Base-by-base conservation (phyloP, 2,888 invertebrate species). In the Andrena chrysosceles region DNA sequence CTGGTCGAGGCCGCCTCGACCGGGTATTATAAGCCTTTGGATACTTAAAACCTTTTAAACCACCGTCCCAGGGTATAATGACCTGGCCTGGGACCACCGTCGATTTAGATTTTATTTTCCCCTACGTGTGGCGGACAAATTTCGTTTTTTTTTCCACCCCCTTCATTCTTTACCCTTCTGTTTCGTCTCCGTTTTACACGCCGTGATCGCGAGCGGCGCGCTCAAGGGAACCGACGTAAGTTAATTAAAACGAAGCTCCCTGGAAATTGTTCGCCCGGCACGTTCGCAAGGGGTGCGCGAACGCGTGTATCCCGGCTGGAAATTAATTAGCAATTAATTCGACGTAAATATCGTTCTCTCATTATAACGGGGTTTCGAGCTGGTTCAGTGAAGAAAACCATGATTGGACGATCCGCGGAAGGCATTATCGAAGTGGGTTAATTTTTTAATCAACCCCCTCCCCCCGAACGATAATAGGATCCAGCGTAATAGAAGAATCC, bases 361-460 rank as follows among this genome's bases (percentile, higher is more conserved):
- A 52, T 69, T 78, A 69, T 67, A 78, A 29, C 10, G n/a, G 48
- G 29, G 54, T 48, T 31, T 49, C 26, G n/a, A 20, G 49, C 23
- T 4, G 33, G n/a, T 33, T 20, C 23, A 8, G 5, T 8, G 29
- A 20, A n/a, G 26, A 13, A 13, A 62, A 52, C 20, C 33, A 10
- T 35, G 54, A 66, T 70, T 54, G 69, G 60, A 63, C 67, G 29
- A 62, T 62, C 48, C 49, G 20, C 16, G 48, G 20, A 75, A n/a
- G 29, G 7, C 87, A 73, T 86, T 86, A 89, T 85, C 81, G 78
- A 85, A 86, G 84, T 81, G 76, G 86, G 85, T 88, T 89, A 90
- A 88, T 88, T 89, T 86, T 87, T 90, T 90, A 88, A 90, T 89
- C 87, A 84, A 78, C 71, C 81, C 67, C 20, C 20, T 73, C 81